These are phyloP conservation scores for Charadrius vociferus DNA, from an alignment of 2,113 vertebrate genomes.

Conservation along the genomic window DNA sequence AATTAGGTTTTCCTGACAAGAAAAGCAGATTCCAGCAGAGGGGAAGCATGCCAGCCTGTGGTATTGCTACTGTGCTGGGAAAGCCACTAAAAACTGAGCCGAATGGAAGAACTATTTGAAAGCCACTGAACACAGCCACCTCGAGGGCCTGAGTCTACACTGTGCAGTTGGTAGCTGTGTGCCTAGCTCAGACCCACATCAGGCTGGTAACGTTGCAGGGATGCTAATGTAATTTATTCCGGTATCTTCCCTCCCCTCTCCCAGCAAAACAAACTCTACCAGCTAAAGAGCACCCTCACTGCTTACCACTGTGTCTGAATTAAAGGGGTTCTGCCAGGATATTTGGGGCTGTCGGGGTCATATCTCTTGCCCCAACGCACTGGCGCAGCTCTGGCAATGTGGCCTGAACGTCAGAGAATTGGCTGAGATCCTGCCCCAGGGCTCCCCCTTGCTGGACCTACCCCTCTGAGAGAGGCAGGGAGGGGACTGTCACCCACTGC, in stretches of 20 bases:
- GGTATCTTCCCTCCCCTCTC: background rate
- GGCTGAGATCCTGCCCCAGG: background rate
- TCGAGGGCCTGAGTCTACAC: background rate
- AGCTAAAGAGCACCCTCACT: background rate
- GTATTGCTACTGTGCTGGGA: constrained; percentile 61
- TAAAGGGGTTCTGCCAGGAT: background rate
- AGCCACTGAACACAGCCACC: background rate
- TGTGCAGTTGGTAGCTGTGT: background rate
- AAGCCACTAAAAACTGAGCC: constrained; percentile 31
- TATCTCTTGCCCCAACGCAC: background rate
- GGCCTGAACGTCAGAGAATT: background rate
- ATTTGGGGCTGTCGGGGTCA: background rate
- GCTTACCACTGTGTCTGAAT: background rate
- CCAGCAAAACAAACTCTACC: background rate
- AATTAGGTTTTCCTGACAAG: constrained; percentile 47
- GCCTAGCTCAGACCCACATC: background rate
- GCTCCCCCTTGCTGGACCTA: background rate
- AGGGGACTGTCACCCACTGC: background rate
- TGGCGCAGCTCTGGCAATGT: background rate
- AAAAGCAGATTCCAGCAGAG: constrained; percentile 51
- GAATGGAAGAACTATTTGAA: constrained; percentile 27
- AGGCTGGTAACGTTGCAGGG: background rate
- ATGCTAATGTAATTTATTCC: background rate
- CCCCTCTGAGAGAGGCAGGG: no score
- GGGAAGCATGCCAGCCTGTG: constrained; percentile 10